Base-by-base conservation (phyloP, 2,113 vertebrate genomes). In the Engraulis encrasicolus region DNA sequence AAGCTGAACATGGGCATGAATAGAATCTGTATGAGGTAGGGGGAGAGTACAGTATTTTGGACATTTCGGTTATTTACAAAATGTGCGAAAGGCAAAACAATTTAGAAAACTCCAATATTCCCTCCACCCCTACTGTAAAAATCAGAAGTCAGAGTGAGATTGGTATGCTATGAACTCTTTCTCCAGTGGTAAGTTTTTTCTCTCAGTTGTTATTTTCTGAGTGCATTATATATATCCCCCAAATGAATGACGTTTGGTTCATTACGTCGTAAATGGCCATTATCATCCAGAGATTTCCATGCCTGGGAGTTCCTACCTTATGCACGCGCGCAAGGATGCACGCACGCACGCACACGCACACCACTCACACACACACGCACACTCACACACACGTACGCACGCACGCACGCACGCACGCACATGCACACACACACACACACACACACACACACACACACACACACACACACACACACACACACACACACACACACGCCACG, bases 271-370 rank as follows among this genome's bases (percentile, higher is more conserved):
- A 27, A 74, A 36, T 15, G 31, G 66, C 27, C 66, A 36, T 34
- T 74, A 14, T 74, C 27, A n/a, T n/a, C 6, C 15, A 18, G 23
- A 71, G 66, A 14, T 74, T 17, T 34, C 31, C 66, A 36, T 34
- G 27, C 12, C 66, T 14, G 31, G 66, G 15, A 34, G 66, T 1
- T 14, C 17, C 66, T n/a, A 3, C 14, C 17, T 34, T 15, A 17
- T 15, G 27, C 66, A 87, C 93, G 12, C 40, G 4, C 40, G 40
- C 17, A 17, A 36, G 77, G 74, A 78, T 38, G 86, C 84, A 78
- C 58, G 14, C 34, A 14, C n/a, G n/a, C n/a, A n/a, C n/a, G n/a
- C n/a, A n/a, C n/a, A n/a, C n/a, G n/a, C n/a, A n/a, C n/a, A n/a
- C n/a, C n/a, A n/a, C n/a, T n/a, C n/a, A n/a, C n/a, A n/a, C n/a